These are phyloP conservation scores for Nephrocerus scutellatus DNA, from an alignment of 2,888 invertebrate genomes.

Conservation along the genomic window DNA sequence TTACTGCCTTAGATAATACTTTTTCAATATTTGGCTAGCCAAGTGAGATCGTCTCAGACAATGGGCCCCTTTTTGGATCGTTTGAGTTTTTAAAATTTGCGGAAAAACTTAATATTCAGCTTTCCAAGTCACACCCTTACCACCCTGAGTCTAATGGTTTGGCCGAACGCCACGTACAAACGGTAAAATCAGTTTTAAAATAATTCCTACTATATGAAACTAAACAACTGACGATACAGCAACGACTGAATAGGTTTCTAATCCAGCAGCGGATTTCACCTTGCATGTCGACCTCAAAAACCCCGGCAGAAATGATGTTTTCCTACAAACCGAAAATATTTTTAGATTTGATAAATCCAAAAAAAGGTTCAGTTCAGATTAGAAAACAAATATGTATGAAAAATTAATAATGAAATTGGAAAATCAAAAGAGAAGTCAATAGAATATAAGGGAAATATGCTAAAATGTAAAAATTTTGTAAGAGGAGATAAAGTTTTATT, in stretches of 20 bases:
- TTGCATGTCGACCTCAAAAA: constrained; percentile 6
- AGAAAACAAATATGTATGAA: constrained; percentile 4
- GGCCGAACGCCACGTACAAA: constrained; percentile 23
- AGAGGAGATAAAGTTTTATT: constrained; percentile 8
- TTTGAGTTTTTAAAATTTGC: constrained; percentile 10
- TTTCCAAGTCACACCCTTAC: constrained; percentile 24
- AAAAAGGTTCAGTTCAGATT: constrained; percentile 1
- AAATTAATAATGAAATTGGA: too few relatives aligned
- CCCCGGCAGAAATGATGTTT: constrained; percentile 7
- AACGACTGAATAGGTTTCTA: constrained; percentile 5
- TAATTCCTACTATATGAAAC: constrained; percentile 15
- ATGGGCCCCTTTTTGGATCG: constrained; percentile 22
- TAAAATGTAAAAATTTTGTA: constrained; percentile 5
- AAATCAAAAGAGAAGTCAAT: too few relatives aligned
- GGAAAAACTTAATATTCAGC: constrained; percentile 15
- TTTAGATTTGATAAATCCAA: constrained; percentile 7
- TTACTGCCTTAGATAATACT: constrained; percentile 16
- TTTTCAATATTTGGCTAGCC: constrained; percentile 26
- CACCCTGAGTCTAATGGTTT: constrained; percentile 25
- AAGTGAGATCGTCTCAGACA: constrained; percentile 22
- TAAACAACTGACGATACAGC: constrained; percentile 7
- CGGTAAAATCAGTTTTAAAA: constrained; percentile 21
- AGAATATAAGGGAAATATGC: too few relatives aligned
- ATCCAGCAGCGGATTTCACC: constrained; percentile 5
- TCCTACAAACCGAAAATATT: constrained; percentile 5